Evolutionary conservation across 2,888 invertebrate species (phyloP).

Genomic region (Noctua comes): DNA sequence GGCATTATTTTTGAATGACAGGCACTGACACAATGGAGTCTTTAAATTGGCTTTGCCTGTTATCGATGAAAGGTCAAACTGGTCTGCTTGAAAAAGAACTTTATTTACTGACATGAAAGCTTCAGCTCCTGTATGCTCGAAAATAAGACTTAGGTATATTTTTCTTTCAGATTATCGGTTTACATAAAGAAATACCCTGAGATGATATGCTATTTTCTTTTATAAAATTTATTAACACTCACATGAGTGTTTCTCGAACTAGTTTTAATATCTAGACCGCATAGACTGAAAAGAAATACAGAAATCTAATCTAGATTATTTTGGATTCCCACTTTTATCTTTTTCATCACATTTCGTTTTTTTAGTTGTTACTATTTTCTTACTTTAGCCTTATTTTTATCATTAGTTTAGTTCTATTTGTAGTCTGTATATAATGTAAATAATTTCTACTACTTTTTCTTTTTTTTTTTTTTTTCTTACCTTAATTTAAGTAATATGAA

Average conservation of each 20-base stretch:
- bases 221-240: not conserved
- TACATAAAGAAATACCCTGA: not conserved
- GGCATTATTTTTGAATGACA: not conserved
- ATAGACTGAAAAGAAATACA: not conserved
- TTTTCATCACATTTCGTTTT: too few species aligned
- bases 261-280: not conserved
- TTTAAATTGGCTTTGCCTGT: not conserved
- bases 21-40: not conserved
- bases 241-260: not conserved
- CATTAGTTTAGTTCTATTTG: too few species aligned
- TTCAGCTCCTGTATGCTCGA: not conserved
- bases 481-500: not conserved
- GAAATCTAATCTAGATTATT: not conserved
- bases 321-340: not conserved
- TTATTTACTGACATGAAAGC: not conserved
- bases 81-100: not conserved
- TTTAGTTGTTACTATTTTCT: too few species aligned
- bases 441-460: too few species aligned
- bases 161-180: not conserved
- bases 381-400: too few species aligned
- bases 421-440: too few species aligned
- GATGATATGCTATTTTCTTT: not conserved
- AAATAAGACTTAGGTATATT: not conserved
- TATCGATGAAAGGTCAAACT: slow-evolving; percentile 13
- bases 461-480: too few species aligned